These are phyloP conservation scores for Ptychadena robeensis DNA, from an alignment of 2,797 vertebrate species.

Conservation along the genomic window DNA sequence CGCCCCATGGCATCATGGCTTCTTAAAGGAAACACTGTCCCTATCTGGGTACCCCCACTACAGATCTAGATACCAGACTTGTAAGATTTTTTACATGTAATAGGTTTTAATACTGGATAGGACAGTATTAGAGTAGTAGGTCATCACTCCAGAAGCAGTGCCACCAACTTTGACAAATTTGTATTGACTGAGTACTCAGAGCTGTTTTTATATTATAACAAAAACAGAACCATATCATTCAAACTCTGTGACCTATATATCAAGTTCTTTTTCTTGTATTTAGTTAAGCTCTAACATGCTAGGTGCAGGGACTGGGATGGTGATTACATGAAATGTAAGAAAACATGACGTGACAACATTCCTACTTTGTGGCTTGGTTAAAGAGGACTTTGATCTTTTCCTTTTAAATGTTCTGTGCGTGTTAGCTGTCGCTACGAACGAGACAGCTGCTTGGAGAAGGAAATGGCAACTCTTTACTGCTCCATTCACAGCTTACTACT, in stretches of 20 bases:
- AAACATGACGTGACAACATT: constrained; percentile 29
- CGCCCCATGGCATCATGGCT: too few species aligned
- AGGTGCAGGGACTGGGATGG: not conserved
- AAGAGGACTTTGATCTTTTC: constrained; percentile 37
- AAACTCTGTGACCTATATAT: not conserved
- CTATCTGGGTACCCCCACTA: too few species aligned
- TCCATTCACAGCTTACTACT: not conserved
- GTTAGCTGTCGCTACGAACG: not conserved
- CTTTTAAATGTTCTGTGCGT: constrained; percentile 17
- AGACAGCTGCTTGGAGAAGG: not conserved
- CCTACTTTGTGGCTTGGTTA: not conserved
- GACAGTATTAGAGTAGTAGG: too few species aligned
- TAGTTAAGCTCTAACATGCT: not conserved
- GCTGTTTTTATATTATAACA: not conserved
- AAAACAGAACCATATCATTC: not conserved
- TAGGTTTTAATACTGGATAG: too few species aligned
- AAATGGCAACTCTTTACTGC: not conserved
- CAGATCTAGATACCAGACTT: too few species aligned
- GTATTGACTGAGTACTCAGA: not conserved
- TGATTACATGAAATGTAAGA: not conserved
- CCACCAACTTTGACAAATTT: not conserved
- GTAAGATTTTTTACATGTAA: too few species aligned
- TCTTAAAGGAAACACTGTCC: too few species aligned
- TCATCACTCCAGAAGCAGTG: not conserved
- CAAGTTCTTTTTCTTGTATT: not conserved